Evolutionary conservation across 2,888 invertebrate genomes (phyloP), one percentile per base, ranked within the genome.

Genomic region (Zootermopsis nevadensis): DNA sequence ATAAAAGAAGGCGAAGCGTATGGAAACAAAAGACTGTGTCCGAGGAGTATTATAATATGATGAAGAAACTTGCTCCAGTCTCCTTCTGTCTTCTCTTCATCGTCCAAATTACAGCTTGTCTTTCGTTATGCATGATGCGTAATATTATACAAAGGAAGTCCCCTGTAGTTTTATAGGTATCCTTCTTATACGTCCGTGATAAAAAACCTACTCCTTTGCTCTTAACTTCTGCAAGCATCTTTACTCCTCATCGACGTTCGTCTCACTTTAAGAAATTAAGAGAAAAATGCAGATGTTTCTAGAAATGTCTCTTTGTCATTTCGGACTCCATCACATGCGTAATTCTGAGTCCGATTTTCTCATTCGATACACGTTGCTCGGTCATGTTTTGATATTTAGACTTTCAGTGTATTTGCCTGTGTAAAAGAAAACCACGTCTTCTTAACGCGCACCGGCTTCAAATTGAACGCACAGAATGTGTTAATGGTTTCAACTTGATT

Each of bases 21-120:
- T 79, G 72, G 88, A 89, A 89, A 89, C 89, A 89, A 89, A 89
- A 89, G 89, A 89, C 87, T 88, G 86, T 88, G 88, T 88, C 89
- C 88, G 22, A 48, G 42, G 38, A 74, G 74, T 72, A 74, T 80
- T 80, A 66, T 74, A 60, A 35, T 60, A 19, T 79, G 66, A 79
- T 77, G 31, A 35, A 42, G 38, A 35, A 55, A 48, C 76, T 48
- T 74, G 82, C 79, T 42, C 74, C 67, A 27, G 79, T 67, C 76
- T 55, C 35, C 81, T 60, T 87, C 87, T 87, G 87, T 87, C 87
- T 42, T 87, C 77, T 55, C 48, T 53, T 30, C 76, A 53, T 53
- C 33, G 35, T 35, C 79, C 76, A 80, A 83, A 83, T 83, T 80
- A 83, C 74, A 83, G 77, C 77, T 81, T 77, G 81, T 83, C 80